phyloP scores from a whole-genome alignment of 1,140 invertebrate genomes.

The Pseudomyrmex gracilis region DNA sequence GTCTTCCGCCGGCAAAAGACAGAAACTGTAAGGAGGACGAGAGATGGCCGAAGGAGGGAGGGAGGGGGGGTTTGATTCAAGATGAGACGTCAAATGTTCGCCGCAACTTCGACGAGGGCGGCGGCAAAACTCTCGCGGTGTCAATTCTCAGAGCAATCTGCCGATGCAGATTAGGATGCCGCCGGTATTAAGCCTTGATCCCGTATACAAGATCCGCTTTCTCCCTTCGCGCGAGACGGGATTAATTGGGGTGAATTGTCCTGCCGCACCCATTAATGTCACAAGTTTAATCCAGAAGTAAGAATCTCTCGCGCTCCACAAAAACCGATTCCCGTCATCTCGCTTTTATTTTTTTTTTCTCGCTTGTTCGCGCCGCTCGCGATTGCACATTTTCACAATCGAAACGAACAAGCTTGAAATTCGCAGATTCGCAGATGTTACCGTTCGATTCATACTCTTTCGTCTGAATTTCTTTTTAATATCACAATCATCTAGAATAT shows the following conservation, averaged over 20 bases:
- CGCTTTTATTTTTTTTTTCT: neutral
- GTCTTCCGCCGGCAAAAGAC: constrained; percentile 72
- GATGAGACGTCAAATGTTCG: constrained; percentile 76
- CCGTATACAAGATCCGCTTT: constrained; percentile 34
- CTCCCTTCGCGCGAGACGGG: constrained; percentile 29
- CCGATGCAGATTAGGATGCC: constrained; percentile 82
- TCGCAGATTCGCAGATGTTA: neutral
- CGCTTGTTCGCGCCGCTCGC: neutral
- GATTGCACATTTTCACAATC: neutral
- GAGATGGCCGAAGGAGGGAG: constrained; percentile 74
- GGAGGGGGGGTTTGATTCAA: constrained; percentile 81
- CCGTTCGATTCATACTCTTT: neutral
- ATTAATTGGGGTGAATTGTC: constrained; percentile 73
- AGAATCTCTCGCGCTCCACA: constrained; percentile 8
- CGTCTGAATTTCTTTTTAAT: neutral
- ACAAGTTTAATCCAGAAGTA: constrained; percentile 59
- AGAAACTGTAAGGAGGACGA: constrained; percentile 63
- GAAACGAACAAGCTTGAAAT: neutral
- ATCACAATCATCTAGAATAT: neutral
- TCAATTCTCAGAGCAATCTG: constrained; percentile 86
- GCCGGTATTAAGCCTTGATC: constrained; percentile 39
- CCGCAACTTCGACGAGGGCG: constrained; percentile 66
- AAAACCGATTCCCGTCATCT: neutral
- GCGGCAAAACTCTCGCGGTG: constrained; percentile 76
- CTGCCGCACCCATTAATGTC: constrained; percentile 65